A percentile compares a stretch with the other conserved stretches of the same genome.
Evolutionary conservation across 2,888 invertebrate genomes (phyloP).

Genomic region (Nemapogon koenigi): DNA sequence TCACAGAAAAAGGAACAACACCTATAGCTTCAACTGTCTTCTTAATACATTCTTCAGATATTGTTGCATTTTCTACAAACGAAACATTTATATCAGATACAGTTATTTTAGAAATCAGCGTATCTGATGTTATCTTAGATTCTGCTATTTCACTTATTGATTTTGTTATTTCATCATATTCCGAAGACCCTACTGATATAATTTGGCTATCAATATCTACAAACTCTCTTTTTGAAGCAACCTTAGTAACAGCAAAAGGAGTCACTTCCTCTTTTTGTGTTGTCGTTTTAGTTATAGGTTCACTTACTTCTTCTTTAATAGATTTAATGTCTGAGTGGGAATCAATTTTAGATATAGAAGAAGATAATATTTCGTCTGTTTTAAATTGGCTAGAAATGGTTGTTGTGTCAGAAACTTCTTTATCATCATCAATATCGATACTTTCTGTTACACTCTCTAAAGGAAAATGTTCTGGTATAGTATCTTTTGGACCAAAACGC

Average conservation of each 20-base stretch:
- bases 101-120: constrained; percentile 28
- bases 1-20: constrained; percentile 55
- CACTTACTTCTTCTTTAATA: constrained; percentile 31
- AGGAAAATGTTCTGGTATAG: constrained; percentile 55
- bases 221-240: constrained; percentile 37
- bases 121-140: constrained; percentile 27
- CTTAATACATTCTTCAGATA: constrained; percentile 39
- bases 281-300: constrained; percentile 27
- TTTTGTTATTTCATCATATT: constrained; percentile 48
- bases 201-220: constrained; percentile 59
- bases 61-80: constrained; percentile 19
- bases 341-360: constrained; percentile 52
- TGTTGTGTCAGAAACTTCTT: constrained; percentile 48
- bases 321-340: constrained; percentile 36
- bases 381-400: constrained; percentile 49
- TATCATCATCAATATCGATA: constrained; percentile 47
- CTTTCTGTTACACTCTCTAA: constrained; percentile 45
- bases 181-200: constrained; percentile 46
- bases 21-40: constrained; percentile 35
- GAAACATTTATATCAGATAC: constrained; percentile 10
- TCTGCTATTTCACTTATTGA: constrained; percentile 52
- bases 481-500: constrained; percentile 77
- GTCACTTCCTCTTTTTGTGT: constrained; percentile 30
- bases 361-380: constrained; percentile 48
- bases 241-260: constrained; percentile 45